phyloP scores from a whole-genome alignment of 2,888 invertebrate genomes.

The Boloria euphrosyne region DNA sequence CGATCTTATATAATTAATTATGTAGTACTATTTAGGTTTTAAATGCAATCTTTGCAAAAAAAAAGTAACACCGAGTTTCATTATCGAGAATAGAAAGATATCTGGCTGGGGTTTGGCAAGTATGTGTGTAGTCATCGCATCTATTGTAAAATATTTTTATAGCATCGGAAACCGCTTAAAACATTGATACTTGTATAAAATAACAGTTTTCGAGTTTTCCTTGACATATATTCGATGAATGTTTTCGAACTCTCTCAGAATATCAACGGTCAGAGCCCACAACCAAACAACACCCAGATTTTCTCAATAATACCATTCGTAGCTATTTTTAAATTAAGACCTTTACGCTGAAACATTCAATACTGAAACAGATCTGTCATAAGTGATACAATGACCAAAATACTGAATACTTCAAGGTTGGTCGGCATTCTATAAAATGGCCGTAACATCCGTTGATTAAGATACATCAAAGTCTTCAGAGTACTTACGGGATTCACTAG shows the following conservation, averaged over 20 bases:
- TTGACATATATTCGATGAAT: slow-evolving; percentile 66
- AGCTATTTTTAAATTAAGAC: slow-evolving; percentile 48
- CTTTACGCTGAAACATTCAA: slow-evolving; percentile 42
- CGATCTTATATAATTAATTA: slow-evolving; percentile 1
- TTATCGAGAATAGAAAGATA: slow-evolving; percentile 28
- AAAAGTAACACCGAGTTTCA: slow-evolving; percentile 6
- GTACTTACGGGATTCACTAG: slow-evolving; percentile 56
- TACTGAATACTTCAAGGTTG: slow-evolving; percentile 72
- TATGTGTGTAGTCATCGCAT: slow-evolving; percentile 13
- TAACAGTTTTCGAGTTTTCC: slow-evolving; percentile 58
- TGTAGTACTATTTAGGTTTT: neutral
- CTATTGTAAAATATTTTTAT: slow-evolving; percentile 30
- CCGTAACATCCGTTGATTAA: slow-evolving; percentile 68
- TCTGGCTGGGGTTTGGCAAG: slow-evolving; percentile 27
- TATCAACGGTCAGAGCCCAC: slow-evolving; percentile 54
- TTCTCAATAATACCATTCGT: slow-evolving; percentile 49
- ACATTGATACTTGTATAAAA: slow-evolving; percentile 40
- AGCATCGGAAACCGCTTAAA: slow-evolving; percentile 11
- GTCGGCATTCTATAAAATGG: slow-evolving; percentile 72
- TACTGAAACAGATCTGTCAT: slow-evolving; percentile 48
- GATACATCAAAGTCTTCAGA: slow-evolving; percentile 54
- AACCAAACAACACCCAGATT: slow-evolving; percentile 39
- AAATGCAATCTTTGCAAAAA: slow-evolving; percentile 2
- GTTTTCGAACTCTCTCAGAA: slow-evolving; percentile 56
- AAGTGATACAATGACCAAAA: slow-evolving; percentile 69